Conservation (phyloP, 2,888 invertebrate genomes). For the Tigriopus californicus region DNA sequence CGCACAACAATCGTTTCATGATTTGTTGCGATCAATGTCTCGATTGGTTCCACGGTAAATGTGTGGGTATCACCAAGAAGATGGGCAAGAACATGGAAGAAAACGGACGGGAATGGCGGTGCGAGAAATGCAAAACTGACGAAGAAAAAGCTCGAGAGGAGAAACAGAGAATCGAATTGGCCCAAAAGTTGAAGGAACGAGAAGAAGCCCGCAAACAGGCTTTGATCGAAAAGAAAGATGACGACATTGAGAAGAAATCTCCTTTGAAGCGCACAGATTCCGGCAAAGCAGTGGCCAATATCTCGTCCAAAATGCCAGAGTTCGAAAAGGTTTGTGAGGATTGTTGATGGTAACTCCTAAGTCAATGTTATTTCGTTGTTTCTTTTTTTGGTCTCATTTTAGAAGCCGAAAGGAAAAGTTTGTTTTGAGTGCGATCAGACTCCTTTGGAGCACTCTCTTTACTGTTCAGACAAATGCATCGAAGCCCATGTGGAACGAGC, state of each 20-base stretch:
- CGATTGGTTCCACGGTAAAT: constrained; percentile 96
- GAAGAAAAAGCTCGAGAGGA: constrained; percentile 15
- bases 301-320: no score
- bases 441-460: constrained; percentile 60
- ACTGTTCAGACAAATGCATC: constrained; percentile 74
- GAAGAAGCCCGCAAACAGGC: background rate
- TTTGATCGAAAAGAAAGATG: no score
- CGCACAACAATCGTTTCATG: constrained; percentile 84
- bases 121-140: constrained; percentile 49
- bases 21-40: constrained; percentile 89
- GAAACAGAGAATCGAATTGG: background rate
- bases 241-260: background rate
- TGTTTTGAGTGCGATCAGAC: constrained; percentile 30
- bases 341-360: background rate
- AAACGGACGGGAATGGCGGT: constrained; percentile 69
- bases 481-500: constrained; percentile 55
- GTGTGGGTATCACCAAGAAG: constrained; percentile 75
- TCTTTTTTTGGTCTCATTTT: constrained; percentile 4
- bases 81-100: constrained; percentile 67
- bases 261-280: constrained; percentile 3
- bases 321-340: no score
- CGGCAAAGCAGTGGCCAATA: background rate
- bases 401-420: background rate
- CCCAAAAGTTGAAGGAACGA: background rate
- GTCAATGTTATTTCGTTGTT: background rate